Evolutionary conservation across 2,113 vertebrate species (phyloP), one percentile per base, ranked within the genome.

Genomic region (Falcunculus frontatus): DNA sequence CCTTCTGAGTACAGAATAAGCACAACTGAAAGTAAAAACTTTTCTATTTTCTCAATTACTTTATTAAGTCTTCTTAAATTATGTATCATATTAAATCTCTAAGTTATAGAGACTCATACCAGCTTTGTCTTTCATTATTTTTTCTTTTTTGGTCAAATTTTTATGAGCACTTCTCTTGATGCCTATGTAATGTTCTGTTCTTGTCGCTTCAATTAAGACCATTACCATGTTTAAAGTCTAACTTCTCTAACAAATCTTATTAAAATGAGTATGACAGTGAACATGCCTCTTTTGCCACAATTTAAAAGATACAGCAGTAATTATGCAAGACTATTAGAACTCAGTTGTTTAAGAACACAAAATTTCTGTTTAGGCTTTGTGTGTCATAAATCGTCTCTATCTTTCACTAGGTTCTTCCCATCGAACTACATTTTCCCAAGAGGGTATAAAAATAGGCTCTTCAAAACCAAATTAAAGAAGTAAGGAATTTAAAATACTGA

Each of bases 221-320:
- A 50, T 95, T 84, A 86, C 59, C 46, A 46, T 89, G 67, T 87
- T 87, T 97, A 69, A 94, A 87, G 69, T 91, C 55, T 92, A 93
- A 94, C 39, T 87, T 97, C 73, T 86, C 56, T 83, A 95, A 94
- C 47, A 96, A 95, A 96, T 95, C 60, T 7, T 44, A 94, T 95
- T 92, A 95, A 95, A 87, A 91, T 50, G 46, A 92, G 20, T 77
- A 67, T 94, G 92, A 94, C 60, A 91, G 26, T 56, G 16, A 93
- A 57, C 5, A 10, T 93, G 26, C 30, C 21, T 97, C 42, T 60
- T 78, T 94, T 96, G 72, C 62, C 87, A 95, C 7, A 75, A 80
- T 97, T 97, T 95, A 84, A 80, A 92, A 92, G 82, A 87, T 56
- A 56, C 13, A 87, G 50, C 5, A 35, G 81, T 91, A 96, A 97